These are phyloP conservation scores for Montipora sp. DNA, from an alignment of 64 coral and sea anemone species.

Conservation along the genomic window DNA sequence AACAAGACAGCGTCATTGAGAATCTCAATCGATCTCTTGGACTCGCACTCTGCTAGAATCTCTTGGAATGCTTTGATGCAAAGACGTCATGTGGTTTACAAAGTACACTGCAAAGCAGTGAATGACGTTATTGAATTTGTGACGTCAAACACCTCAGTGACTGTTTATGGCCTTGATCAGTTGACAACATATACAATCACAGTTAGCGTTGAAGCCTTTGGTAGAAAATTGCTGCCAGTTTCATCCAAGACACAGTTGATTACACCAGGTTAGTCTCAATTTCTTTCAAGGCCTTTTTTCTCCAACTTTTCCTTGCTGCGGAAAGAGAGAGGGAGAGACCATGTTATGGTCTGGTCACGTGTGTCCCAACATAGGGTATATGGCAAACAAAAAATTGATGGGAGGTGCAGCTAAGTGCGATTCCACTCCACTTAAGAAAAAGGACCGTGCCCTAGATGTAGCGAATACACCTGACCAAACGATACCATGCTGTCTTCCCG, in stretches of 20 bases:
- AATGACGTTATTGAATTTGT: neutral
- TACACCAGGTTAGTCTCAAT: neutral
- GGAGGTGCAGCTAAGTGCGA: too few relatives aligned
- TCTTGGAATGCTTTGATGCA: neutral
- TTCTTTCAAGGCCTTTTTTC: too few relatives aligned
- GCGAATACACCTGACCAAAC: too few relatives aligned
- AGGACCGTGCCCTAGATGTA: too few relatives aligned
- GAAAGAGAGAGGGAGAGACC: too few relatives aligned
- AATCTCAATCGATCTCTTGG: neutral
- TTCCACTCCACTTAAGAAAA: too few relatives aligned
- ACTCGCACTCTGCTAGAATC: constrained; percentile 6
- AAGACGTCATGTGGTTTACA: neutral
- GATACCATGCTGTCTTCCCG: too few relatives aligned
- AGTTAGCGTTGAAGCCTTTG: constrained; percentile 5
- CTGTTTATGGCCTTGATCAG: constrained; percentile 13
- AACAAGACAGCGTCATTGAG: neutral
- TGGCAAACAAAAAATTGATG: too few relatives aligned
- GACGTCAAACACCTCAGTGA: constrained; percentile 10
- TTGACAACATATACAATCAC: constrained; percentile 52
- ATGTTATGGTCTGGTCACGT: too few relatives aligned
- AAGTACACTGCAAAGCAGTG: neutral
- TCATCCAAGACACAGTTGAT: neutral
- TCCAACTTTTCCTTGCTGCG: too few relatives aligned
- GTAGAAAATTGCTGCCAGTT: neutral
- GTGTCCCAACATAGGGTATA: too few relatives aligned